These are phyloP conservation scores for Pseudorectes ferrugineus DNA, from an alignment of 2,113 vertebrate species.

Conservation along the genomic window DNA sequence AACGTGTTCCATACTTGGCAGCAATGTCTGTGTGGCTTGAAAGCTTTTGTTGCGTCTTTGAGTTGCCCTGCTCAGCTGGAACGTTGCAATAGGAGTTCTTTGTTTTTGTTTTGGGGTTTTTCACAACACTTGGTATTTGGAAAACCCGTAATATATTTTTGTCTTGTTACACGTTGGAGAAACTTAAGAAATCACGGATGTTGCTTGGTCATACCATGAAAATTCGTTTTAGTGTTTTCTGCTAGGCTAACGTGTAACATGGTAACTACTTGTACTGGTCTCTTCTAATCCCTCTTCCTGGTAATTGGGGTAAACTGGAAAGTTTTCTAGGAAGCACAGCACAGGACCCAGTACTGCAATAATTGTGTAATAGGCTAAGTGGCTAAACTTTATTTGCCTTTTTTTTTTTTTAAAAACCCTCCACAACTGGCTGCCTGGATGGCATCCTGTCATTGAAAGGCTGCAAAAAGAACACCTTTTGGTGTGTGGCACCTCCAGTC, in stretches of 20 bases:
- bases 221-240: not conserved
- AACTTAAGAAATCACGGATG: fast-evolving
- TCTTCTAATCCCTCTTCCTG: not conserved
- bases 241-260: not conserved
- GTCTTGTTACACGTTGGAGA: not conserved
- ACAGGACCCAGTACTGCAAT: not conserved
- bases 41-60: not conserved
- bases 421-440: not conserved
- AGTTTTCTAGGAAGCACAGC: not conserved
- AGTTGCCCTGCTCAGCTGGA: conserved; percentile 16
- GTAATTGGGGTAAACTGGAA: not conserved
- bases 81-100: not conserved
- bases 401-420: not conserved
- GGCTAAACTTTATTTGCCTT: not conserved
- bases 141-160: not conserved
- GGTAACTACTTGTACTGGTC: not conserved
- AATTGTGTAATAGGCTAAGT: not conserved
- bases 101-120: not conserved
- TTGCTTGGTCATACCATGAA: fast-evolving
- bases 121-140: not conserved
- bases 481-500: not conserved
- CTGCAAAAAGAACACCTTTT: not conserved
- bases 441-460: not conserved
- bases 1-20: conserved; percentile 26
- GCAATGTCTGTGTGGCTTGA: not conserved